Percentiles rank a stretch among this genome's conserved stretches.
Evolutionary conservation across 2,888 invertebrate genomes (phyloP).

Genomic region (Netelia inedita): DNA sequence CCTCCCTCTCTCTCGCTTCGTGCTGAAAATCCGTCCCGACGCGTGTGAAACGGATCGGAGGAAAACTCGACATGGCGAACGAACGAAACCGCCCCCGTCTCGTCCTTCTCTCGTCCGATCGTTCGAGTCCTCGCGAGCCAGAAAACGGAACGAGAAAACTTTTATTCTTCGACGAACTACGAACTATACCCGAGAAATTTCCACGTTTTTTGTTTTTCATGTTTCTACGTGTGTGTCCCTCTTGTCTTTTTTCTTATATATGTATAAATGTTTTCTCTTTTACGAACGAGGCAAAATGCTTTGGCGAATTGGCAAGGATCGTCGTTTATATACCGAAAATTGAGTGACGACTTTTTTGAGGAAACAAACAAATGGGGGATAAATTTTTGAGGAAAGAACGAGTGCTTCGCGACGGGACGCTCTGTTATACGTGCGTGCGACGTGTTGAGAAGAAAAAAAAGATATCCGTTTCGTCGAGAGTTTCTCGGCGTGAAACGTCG

Average conservation of each 20-base stretch:
- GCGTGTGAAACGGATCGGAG: conserved; percentile 10
- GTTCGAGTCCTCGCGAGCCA: not conserved
- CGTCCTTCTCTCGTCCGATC: not conserved
- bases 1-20: not conserved
- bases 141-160: conserved; percentile 11
- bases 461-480: conserved; percentile 10
- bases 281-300: not conserved
- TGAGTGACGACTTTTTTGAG: not conserved
- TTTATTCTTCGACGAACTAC: not conserved
- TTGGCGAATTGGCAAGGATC: not conserved
- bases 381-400: not conserved
- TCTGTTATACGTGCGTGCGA: not conserved
- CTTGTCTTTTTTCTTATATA: not conserved
- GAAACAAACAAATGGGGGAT: no score
- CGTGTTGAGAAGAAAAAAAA: not conserved
- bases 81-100: not conserved
- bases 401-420: not conserved
- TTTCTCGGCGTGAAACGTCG: conserved; percentile 3
- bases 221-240: not conserved
- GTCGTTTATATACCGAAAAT: not conserved
- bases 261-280: not conserved
- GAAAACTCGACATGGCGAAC: no score
- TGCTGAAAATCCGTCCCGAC: conserved; percentile 1
- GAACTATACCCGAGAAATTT: not conserved
- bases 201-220: not conserved